Base-by-base conservation (phyloP, 2,888 invertebrate species). In the Nezara viridula region DNA sequence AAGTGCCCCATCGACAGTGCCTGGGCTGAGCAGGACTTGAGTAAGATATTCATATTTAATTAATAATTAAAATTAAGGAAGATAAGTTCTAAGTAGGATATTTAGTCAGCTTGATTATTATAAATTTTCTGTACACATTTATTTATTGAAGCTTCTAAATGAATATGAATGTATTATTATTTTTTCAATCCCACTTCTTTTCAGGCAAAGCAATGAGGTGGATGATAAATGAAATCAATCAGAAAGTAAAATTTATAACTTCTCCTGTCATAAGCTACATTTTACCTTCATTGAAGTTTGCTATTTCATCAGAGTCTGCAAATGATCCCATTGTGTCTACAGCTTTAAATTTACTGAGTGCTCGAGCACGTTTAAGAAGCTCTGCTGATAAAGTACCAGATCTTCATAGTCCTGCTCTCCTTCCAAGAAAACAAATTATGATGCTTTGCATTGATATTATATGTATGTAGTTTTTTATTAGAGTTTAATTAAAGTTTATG, bases 371-470 rank as follows among this genome's bases (percentile, higher is more conserved):
- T 92, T 94, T 95, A 90, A 93, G 95, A 88, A 94, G 94, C 2
- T 92, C 93, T 88, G 92, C 92, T 1, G 90, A 91, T 77, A 92
- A 92, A 37, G 92, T 92, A 9, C 93, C 93, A 49, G 95, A 95
- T 92, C 93, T 95, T 89, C 94, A 95, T 91, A 95, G 96, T 93
- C 98, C 98, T 0, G 94, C 95, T 90, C 95, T 96, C 91, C 94
- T 98, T 92, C 98, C 98, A 9, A 94, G 96, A 60, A 94, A 95
- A 92, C 96, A 97, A 92, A 96, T 98, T 94, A 95, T 98, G 92
- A 94, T 95, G 85, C 93, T 98, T 89, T 94, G 98, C 66, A 94
- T 98, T 90, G 95, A 96, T 91, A 94, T 98, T 44, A 96, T 97
- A 91, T 95, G 96, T 94, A 92, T 94, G 94, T 85, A 4, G 12